Base-by-base conservation (phyloP, 2,888 invertebrate genomes). In the Lobophora halterata region DNA sequence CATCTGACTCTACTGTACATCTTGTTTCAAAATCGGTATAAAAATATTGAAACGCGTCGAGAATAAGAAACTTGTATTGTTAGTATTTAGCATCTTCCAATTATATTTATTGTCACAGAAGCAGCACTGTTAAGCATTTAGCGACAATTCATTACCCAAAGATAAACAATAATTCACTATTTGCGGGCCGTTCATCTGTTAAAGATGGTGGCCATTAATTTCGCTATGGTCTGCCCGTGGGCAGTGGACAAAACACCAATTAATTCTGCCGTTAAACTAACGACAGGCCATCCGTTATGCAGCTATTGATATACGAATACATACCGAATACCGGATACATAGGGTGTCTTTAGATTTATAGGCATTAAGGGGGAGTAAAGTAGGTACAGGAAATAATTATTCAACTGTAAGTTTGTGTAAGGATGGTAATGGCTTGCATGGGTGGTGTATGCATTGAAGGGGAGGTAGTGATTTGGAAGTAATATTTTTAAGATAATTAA, bases 191-290 rank as follows among this genome's bases (percentile, higher is more conserved):
- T 37, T 32, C 29, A 21, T 38, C 26, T 32, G 24, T 23, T n/a
- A 23, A 33, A 37, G 36, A 27, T 32, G 32, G 28, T 30, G 8
- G 27, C 39, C 18, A 51, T 57, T 66, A 69, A 71, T 71, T 71
- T 65, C 54, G 27, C 32, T 44, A 63, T 64, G 52, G 58, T 58
- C 58, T 52, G 59, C 57, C 59, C 56, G 53, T 54, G 61, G 58
- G 56, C 55, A 55, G 47, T 61, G 67, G 70, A 78, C 80, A 79
- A 80, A 82, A 80, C 80, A 79, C 65, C 79, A 71, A 82, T 85
- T 82, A 82, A 83, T 82, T 71, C 72, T 52, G 58, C 69, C 65
- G 73, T 73, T 77, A 71, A 71, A 73, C 73, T 75, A 82, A 81
- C 70, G 77, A 71, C 67, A 42, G 49, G 32, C 40, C 20, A 39